phyloP scores from a whole-genome alignment of 2,113 vertebrate species.

The Ochotona princeps region DNA sequence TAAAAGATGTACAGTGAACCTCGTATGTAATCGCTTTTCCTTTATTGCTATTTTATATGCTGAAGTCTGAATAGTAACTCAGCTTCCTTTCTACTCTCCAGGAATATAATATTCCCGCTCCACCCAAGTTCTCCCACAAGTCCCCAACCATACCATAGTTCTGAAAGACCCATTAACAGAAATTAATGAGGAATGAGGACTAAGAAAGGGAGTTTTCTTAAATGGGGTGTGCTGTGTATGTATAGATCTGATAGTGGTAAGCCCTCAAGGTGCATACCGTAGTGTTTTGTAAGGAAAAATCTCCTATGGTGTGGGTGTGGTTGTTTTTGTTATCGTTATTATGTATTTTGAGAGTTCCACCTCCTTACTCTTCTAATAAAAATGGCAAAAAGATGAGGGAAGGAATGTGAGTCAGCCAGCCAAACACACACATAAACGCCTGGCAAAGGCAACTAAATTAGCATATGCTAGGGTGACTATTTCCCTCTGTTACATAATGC shows the following conservation, averaged over 20 bases:
- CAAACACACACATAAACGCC: constrained; percentile 71
- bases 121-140: neutral
- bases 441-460: constrained; percentile 79
- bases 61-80: constrained; percentile 38
- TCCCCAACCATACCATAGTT: neutral
- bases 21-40: neutral
- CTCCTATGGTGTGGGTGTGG: neutral
- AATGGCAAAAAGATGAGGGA: constrained; percentile 66
- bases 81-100: constrained; percentile 40
- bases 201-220: constrained; percentile 23
- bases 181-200: constrained; percentile 30
- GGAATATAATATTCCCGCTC: neutral
- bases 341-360: constrained; percentile 39
- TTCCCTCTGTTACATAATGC: constrained; percentile 81
- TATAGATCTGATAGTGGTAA: neutral
- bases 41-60: constrained; percentile 46
- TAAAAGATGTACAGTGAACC: constrained; percentile 14
- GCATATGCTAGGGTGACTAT: constrained; percentile 81
- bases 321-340: constrained; percentile 42
- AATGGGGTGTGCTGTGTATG: neutral
- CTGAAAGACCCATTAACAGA: constrained; percentile 45
- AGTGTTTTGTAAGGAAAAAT: constrained; percentile 44
- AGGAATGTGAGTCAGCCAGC: constrained; percentile 76
- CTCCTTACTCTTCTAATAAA: constrained; percentile 63
- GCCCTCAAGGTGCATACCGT: neutral